These are phyloP conservation scores for Cheirogaleus major DNA, from an alignment of 2,797 vertebrate species.

Conservation along the genomic window DNA sequence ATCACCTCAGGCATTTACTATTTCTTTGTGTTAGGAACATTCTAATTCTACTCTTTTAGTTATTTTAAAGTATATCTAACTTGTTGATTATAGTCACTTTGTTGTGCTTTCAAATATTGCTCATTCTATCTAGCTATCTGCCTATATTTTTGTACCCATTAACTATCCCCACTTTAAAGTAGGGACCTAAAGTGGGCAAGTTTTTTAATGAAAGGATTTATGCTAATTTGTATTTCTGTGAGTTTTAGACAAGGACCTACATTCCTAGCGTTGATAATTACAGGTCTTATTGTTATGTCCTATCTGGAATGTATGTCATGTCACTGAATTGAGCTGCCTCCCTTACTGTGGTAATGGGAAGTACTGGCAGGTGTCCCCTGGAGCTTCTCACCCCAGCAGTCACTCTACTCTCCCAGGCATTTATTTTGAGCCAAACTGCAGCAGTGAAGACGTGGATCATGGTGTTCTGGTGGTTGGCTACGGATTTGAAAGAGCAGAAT, in stretches of 20 bases:
- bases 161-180: not conserved
- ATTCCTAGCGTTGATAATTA: not conserved
- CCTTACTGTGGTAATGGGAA: not conserved
- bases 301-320: not conserved
- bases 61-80: not conserved
- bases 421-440: slow-evolving; percentile 93
- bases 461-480: slow-evolving; percentile 95
- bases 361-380: not conserved
- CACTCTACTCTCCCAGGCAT: slow-evolving; percentile 86
- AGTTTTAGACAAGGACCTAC: not conserved
- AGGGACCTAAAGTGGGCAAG: not conserved
- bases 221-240: not conserved
- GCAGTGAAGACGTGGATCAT: slow-evolving; percentile 91
- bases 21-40: not conserved
- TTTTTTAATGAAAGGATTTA: not conserved
- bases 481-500: slow-evolving; percentile 87
- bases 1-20: too few relatives aligned
- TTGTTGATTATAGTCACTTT: not conserved
- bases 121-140: not conserved
- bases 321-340: not conserved
- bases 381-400: not conserved
- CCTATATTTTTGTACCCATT: not conserved
- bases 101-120: not conserved
- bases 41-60: not conserved
- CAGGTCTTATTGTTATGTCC: not conserved